These are phyloP conservation scores for Trachurus trachurus DNA, from an alignment of 2,797 vertebrate genomes.

Conservation along the genomic window DNA sequence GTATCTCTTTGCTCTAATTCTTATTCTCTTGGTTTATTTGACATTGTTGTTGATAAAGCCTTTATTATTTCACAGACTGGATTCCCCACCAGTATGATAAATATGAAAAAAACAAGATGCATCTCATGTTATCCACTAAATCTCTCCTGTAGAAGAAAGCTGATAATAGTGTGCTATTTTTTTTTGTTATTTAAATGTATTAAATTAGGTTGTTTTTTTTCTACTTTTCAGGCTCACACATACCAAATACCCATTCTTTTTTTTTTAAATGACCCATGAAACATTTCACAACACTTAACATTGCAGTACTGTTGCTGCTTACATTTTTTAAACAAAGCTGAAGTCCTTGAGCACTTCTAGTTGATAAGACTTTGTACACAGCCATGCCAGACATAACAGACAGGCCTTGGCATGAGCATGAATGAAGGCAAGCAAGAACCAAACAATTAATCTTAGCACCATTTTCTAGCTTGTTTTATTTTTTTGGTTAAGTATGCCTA, in stretches of 20 bases:
- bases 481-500: slow-evolving; percentile 15
- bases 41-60: slow-evolving; percentile 4
- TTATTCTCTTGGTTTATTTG: not conserved
- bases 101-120: not conserved
- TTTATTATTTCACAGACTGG: not conserved
- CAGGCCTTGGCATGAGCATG: slow-evolving; percentile 58
- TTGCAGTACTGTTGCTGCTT: slow-evolving; percentile 49
- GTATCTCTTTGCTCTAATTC: not conserved
- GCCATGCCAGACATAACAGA: slow-evolving; percentile 59
- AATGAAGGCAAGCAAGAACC: slow-evolving; percentile 22
- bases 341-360: slow-evolving; percentile 46
- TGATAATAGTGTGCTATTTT: not conserved
- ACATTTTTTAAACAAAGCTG: slow-evolving; percentile 35
- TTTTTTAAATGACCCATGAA: slow-evolving; percentile 3
- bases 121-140: not conserved
- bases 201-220: no score
- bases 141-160: not conserved
- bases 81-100: slow-evolving; percentile 5
- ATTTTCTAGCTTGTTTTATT: not conserved
- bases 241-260: not conserved
- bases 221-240: no score
- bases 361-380: slow-evolving; percentile 44
- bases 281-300: slow-evolving; percentile 62
- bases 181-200: no score
- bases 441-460: not conserved